Evolutionary conservation across 2,113 vertebrate species (phyloP), one percentile per base, ranked within the genome.

Genomic region (Pyxicephalus adspersus): DNA sequence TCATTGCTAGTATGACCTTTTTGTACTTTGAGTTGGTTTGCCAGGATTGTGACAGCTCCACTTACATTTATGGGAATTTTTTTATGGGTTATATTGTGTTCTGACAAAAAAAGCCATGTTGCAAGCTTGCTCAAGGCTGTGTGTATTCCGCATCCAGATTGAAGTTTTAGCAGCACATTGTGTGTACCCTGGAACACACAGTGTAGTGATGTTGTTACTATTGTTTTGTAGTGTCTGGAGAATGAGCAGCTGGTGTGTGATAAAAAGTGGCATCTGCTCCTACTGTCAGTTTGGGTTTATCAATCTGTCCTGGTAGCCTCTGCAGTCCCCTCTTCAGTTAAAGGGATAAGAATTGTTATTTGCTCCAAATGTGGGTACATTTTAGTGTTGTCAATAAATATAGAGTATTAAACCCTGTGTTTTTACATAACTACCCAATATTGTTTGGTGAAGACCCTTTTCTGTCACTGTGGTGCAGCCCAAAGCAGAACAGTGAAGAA

Each of bases 301-400:
- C 16, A 58, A 57, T 1, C 51, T 28, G 2, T 11, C 61, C 72
- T 83, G 83, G 81, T 83, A 83, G 72, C 85, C 70, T 83, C 80
- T 18, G 6, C 26, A 3, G 54, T 2, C 2, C 1, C 25, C 0
- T 0, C 23, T 31, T 28, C 13, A 26, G 31, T 18, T 13, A 0
- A 23, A 13, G 60, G 68, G 51, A 57, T 52, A n/a, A 19, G 25
- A 51, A 29, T 72, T 72, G 68, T 72, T 11, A 15, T 28, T 22
- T 72, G 68, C 18, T 45, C 68, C 50, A 72, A 31, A 72, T 55
- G 19, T 31, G 22, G 45, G 28, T 51, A 55, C n/a, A 23, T 13
- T 55, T 55, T 25, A 55, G 22, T 52, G 18, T 50, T 67, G 38
- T 22, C 17, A 19, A 29, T 8, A 52, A 71, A 51, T 0, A 71